phyloP scores from a whole-genome alignment of 2,797 vertebrate genomes.

The Bradypodion ventrale region DNA sequence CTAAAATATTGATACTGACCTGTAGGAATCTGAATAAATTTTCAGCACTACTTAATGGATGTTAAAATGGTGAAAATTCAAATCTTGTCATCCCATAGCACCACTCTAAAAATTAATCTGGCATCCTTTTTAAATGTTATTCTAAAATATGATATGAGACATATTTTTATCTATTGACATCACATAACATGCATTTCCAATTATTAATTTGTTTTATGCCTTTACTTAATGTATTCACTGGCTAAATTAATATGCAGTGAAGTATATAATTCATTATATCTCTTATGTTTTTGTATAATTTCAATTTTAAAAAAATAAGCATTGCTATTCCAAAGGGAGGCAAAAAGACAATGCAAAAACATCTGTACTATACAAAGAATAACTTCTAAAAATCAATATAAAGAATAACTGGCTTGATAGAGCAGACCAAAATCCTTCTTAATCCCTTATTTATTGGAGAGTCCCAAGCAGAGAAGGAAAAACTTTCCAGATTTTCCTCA shows the following conservation, averaged over 20 bases:
- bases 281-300: neutral
- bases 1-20: neutral
- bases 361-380: slow-evolving; percentile 2
- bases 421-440: neutral
- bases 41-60: slow-evolving; percentile 11
- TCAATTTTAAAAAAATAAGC: neutral
- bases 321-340: neutral
- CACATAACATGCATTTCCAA: slow-evolving; percentile 10
- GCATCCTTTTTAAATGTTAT: neutral
- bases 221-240: neutral
- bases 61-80: neutral
- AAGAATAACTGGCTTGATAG: neutral
- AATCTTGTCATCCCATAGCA: neutral
- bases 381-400: neutral
- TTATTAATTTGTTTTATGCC: neutral
- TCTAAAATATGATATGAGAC: neutral
- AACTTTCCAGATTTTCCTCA: neutral
- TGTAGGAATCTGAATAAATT: neutral
- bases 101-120: neutral
- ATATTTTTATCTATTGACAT: slow-evolving; percentile 26
- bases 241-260: neutral
- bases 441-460: too few species aligned
- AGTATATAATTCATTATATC: neutral
- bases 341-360: neutral
- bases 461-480: neutral